Conservation (phyloP, 1,140 invertebrate species). For the Papilio xuthus region DNA sequence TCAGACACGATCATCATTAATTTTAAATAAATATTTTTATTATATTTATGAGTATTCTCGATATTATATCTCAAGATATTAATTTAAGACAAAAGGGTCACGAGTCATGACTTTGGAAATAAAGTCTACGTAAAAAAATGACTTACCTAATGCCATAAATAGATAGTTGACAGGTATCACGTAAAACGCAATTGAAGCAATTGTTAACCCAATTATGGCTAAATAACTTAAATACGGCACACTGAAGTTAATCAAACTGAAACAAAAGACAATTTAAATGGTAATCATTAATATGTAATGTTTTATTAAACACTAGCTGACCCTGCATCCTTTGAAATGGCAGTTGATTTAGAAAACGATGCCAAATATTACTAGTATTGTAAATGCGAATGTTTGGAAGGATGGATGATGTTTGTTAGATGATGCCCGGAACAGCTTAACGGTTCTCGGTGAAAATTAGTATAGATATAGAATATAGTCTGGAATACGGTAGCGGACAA, state of each 20-base stretch:
- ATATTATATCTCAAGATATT: not conserved
- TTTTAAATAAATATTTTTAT: not conserved
- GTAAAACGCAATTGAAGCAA: constrained; percentile 89
- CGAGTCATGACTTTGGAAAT: not conserved
- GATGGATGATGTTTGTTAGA: no score
- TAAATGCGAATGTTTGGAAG: no score
- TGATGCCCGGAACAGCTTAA: no score
- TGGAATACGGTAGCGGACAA: no score
- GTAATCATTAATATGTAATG: constrained; percentile 8
- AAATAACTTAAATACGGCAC: constrained; percentile 97
- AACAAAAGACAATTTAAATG: constrained; percentile 57
- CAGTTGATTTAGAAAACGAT: not conserved
- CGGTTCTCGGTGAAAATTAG: no score
- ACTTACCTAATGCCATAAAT: constrained; percentile 74
- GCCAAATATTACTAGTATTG: no score
- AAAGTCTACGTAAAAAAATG: constrained; percentile 20
- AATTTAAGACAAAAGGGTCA: not conserved
- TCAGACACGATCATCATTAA: not conserved
- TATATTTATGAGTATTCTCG: not conserved
- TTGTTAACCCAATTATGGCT: constrained; percentile 87
- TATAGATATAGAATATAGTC: no score
- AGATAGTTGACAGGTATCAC: constrained; percentile 90
- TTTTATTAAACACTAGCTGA: not conserved
- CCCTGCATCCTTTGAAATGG: not conserved
- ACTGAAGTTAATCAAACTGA: constrained; percentile 96